Percentiles rank a stretch among this genome's conserved stretches.
phyloP scores from a whole-genome alignment of 92 coral and sea anemone genomes.

The Umimayanthus kanabou region DNA sequence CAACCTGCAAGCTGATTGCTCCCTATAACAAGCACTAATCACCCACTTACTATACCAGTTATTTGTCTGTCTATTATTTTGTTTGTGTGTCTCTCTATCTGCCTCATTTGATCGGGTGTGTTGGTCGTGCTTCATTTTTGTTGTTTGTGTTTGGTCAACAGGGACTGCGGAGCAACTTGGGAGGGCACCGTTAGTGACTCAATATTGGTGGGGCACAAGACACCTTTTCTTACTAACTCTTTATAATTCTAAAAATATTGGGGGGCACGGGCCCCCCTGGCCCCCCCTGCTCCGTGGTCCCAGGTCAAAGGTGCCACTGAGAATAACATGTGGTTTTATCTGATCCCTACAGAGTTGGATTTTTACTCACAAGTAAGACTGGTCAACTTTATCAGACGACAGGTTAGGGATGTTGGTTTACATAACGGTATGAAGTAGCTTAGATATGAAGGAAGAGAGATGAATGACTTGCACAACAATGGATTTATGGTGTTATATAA shows the following conservation, averaged over 20 bases:
- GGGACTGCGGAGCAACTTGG: too few species aligned
- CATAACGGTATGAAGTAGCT: background rate
- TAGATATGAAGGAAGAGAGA: background rate
- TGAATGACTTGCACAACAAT: too few species aligned
- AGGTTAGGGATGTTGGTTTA: conserved; percentile 46
- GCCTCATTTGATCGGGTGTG: too few species aligned
- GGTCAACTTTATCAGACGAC: conserved; percentile 85
- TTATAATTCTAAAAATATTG: too few species aligned
- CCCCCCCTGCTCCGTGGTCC: too few species aligned
- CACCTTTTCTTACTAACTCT: too few species aligned
- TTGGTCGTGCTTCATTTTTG: background rate
- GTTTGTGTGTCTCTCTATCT: background rate
- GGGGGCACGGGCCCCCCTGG: too few species aligned
- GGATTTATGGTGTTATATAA: too few species aligned
- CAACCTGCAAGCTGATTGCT: too few species aligned
- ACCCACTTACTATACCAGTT: background rate
- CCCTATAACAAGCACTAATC: too few species aligned
- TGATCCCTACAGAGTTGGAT: conserved; percentile 60
- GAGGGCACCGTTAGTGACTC: too few species aligned
- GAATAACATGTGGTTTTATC: background rate
- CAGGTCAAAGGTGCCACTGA: background rate
- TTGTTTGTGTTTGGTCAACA: background rate
- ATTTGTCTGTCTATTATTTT: background rate
- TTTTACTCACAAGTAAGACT: conserved; percentile 89
- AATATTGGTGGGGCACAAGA: too few species aligned